A percentile compares a stretch with the other conserved stretches of the same genome.
Evolutionary conservation across 2,888 invertebrate species (phyloP).

Genomic region (Chrysolina oricalcia): DNA sequence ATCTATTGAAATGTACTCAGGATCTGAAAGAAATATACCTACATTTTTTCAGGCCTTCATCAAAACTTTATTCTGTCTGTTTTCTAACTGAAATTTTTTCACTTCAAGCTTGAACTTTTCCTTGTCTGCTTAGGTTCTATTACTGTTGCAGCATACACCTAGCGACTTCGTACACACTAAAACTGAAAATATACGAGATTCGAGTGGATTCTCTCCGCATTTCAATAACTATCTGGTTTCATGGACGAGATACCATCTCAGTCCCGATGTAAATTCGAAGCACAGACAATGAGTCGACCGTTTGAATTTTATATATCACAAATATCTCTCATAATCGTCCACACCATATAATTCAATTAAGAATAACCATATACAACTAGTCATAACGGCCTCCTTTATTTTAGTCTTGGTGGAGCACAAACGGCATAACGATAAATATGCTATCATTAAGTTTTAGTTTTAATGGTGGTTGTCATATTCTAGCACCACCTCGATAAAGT

Average conservation of each 20-base stretch:
- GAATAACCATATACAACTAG: slow-evolving; percentile 49
- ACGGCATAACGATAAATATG: slow-evolving; percentile 50
- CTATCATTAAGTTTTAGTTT: slow-evolving; percentile 56
- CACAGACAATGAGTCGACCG: slow-evolving; percentile 30
- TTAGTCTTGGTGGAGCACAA: slow-evolving; percentile 48
- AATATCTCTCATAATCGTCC: slow-evolving; percentile 39
- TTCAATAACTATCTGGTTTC: slow-evolving; percentile 46
- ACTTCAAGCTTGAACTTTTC: neutral
- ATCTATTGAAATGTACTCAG: too few species aligned
- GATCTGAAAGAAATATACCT: too few species aligned
- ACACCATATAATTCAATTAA: slow-evolving; percentile 47
- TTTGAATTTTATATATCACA: slow-evolving; percentile 47
- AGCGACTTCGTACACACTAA: slow-evolving; percentile 12
- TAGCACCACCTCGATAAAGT: slow-evolving; percentile 53
- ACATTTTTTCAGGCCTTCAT: too few species aligned
- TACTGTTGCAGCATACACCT: neutral
- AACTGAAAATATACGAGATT: slow-evolving; percentile 14
- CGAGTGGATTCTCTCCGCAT: neutral
- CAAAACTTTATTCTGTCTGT: too few species aligned
- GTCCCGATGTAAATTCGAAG: slow-evolving; percentile 22
- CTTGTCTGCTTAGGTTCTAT: neutral
- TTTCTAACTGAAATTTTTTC: too few species aligned
- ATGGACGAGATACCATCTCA: slow-evolving; percentile 41
- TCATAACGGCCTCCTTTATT: slow-evolving; percentile 46
- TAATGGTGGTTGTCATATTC: slow-evolving; percentile 55